Evolutionary conservation across 2,888 invertebrate species (phyloP), one percentile per base, ranked within the genome.

Genomic region (Pyrocoelia pectoralis): DNA sequence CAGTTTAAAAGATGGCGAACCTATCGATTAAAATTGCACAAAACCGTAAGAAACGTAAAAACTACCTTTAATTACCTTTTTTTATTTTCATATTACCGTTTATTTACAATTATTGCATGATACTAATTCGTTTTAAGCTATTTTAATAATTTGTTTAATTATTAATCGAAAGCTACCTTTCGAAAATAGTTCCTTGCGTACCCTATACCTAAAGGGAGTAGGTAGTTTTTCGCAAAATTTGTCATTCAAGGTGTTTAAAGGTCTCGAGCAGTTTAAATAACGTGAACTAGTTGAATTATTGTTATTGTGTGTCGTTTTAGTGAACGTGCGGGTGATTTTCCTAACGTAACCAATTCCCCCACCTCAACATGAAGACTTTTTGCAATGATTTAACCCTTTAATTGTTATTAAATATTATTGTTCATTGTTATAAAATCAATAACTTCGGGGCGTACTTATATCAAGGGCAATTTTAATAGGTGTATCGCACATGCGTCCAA

Each of bases 21-120:
- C 70, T 77, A 80, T 79, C 74, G 80, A 80, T 79, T 77, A 74
- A 74, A 74, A 74, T 73, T 74, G 70, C 73, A 71, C 74, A 72
- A 73, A 76, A 75, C 76, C 75, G 80, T 80, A 80, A 80, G 80
- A 79, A 79, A 78, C 72, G 66, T 66, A 69, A 58, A 43, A 61
- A 61, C 61, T 43, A 46, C 53, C 33, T n/a, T 33, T 33, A 33
- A 33, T 33, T 33, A 33, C 33, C 9, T 10, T 46, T 14, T 10
- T 19, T 18, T 18, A n/a, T 15, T 18, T 49, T 49, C 9, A 1
- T 17, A n/a, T n/a, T 49, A 19, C 17, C n/a, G 1, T 49, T 49
- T 9, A 60, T 48, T 48, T 43, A 28, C 6, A 28, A 15, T 19
- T 29, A 12, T 56, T 43, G 51, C 55, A 43, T 48, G 38, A 18